phyloP scores from a whole-genome alignment of 1,140 invertebrate genomes.

The Drosophila fuyamai region DNA sequence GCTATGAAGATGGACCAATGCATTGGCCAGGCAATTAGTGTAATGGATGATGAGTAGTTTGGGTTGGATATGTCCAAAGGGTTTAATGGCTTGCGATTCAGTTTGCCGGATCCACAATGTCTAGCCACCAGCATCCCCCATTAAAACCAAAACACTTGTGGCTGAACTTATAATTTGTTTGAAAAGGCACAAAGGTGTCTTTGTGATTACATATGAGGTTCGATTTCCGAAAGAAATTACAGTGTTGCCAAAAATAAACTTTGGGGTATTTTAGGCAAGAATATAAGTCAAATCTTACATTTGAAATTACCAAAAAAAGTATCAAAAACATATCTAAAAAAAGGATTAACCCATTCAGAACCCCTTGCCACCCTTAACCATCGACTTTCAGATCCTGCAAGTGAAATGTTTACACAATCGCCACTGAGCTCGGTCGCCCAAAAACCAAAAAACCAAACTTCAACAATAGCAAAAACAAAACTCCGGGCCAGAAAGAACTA shows the following conservation, averaged over 20 bases:
- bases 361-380: conserved; percentile 9
- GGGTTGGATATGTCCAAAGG: not conserved
- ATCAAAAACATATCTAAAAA: not conserved
- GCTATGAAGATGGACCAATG: conserved; percentile 33
- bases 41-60: conserved; percentile 52
- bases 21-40: conserved; percentile 57
- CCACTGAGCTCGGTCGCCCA: conserved; percentile 53
- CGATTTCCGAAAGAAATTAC: too few species aligned
- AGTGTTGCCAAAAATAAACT: not conserved
- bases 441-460: conserved; percentile 34
- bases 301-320: not conserved
- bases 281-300: not conserved
- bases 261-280: too few species aligned
- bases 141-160: not conserved
- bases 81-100: not conserved
- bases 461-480: conserved; percentile 61
- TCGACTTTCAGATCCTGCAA: conserved; percentile 46
- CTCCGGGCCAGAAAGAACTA: conserved; percentile 21
- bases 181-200: not conserved
- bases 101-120: not conserved
- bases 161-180: not conserved
- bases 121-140: not conserved
- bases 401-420: conserved; percentile 77
- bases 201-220: not conserved
- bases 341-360: conserved; percentile 7